Evolutionary conservation across 1,140 invertebrate species (phyloP), one percentile per base, ranked within the genome.

Genomic region (Mycetomoellerius zeteki): DNA sequence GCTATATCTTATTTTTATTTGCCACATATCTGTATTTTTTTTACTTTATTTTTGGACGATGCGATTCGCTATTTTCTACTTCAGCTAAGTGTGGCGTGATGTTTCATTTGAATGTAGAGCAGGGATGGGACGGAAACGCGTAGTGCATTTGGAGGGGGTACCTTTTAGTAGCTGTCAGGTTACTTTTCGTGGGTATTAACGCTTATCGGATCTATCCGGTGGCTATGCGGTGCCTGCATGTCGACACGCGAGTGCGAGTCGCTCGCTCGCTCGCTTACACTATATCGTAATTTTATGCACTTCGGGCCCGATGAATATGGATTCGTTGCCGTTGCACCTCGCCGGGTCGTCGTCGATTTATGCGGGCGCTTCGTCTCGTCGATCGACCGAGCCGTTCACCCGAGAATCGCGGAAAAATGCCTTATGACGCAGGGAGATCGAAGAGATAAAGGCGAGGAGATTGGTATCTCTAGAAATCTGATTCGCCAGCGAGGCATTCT

Each of bases 221-320:
- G 87, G 87, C 91, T 88, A 90, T 88, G 89, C 89, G 82, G 80
- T 65, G 88, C 87, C 90, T 91, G 89, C 88, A 91, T 86, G 90
- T 93, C 93, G 92, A 93, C 93, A 93, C 89, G 92, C 90, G 88
- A 91, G 86, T 89, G 89, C 91, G 92, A 93, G 86, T 86, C 88
- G 86, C 64, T 62, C 75, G 85, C 73, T 89, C 73, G 69, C 54
- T 56, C 81, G 80, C 72, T 60, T 56, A 56, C 60, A 81, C 72
- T 92, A 88, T 93, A 93, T 94, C 91, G 93, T 94, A 94, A 94
- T 94, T 94, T 94, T 94, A 95, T 95, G 92, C 93, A 93, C 90
- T 93, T 93, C 89, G 89, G 85, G 60, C 24, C 87, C 92, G 90
- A 93, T 94, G 92, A 93, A 94, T 95, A 94, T 95, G 92, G 93